Base-by-base conservation (phyloP, 2,797 vertebrate genomes). In the Typhlichthys eigenmanni region DNA sequence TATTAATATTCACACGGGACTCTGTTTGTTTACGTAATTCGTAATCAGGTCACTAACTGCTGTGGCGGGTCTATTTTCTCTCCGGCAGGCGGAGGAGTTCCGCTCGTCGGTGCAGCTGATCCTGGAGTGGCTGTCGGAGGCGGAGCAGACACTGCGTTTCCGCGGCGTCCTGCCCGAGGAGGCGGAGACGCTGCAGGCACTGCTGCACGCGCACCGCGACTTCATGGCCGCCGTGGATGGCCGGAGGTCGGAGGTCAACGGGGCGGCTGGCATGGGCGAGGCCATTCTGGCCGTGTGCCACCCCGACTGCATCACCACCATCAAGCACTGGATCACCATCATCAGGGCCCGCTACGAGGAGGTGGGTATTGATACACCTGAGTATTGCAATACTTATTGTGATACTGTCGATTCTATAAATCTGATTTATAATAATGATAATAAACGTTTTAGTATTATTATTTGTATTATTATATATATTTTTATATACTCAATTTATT, bases 281-380 rank as follows among this genome's bases (percentile, higher is more conserved):
- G 91, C 81, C 71, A 98, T 99, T 81, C 89, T 99, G 67, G 91
- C 94, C 0, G 85, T 94, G 34, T 99, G 98, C 75, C 98, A 99
- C 68, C 95, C 96, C 0, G 98, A 99, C 83, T 99, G 95, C 83
- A 94, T 98, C 90, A 98, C 96, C 69, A 98, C 97, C 58, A 95
- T 99, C 88, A 99, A 99, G 72, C 98, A 99, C 93, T 99, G 98
- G 98, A 98, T 98, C 92, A 99, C 96, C 80, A 99, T 99, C 90
- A 98, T 99, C 89, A 88, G 96, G 11, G 96, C 97, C 3, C 94
- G 98, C 67, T 99, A 98, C 0, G 98, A 99, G 85, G 97, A 99
- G 94, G 98, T 98, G 50, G 13, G 17, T 6, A 17, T 8, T 32
- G 43, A 10, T 43, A n/a, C 11, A 6, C 34, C 34, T 11, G 19